phyloP scores from a whole-genome alignment of 2,888 invertebrate genomes.

The Congeria kusceri region DNA sequence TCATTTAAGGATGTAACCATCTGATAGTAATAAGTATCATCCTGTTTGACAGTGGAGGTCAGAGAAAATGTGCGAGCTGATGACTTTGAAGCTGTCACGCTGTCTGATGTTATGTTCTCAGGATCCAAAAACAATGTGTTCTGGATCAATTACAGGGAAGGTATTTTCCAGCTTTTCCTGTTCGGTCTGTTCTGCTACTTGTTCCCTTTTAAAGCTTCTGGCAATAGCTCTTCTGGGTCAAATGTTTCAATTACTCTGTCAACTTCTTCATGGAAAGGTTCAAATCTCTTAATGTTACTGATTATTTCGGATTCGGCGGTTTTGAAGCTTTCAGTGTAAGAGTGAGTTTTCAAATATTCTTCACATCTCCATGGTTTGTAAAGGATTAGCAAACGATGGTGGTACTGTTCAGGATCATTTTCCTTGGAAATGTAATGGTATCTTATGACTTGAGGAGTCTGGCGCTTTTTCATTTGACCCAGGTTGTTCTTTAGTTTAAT shows the following conservation, averaged over 20 bases:
- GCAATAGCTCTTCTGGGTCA: conserved; percentile 15
- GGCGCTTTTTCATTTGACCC: conserved; percentile 32
- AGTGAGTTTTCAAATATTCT: conserved; percentile 9
- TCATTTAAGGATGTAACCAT: conserved; percentile 21
- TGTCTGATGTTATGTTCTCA: background rate
- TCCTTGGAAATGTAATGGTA: conserved; percentile 38
- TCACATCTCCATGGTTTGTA: conserved; percentile 46
- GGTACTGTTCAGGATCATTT: conserved; percentile 38
- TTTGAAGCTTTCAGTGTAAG: conserved; percentile 27
- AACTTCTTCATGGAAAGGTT: conserved; percentile 41
- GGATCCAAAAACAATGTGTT: conserved; percentile 5
- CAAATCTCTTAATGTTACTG: conserved; percentile 27
- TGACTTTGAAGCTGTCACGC: background rate
- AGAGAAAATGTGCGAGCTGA: background rate
- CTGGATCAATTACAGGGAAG: conserved; percentile 7
- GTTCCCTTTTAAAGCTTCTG: conserved; percentile 33
- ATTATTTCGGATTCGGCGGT: conserved; percentile 3
- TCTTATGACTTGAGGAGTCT: conserved; percentile 23
- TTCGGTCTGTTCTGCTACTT: conserved; percentile 19
- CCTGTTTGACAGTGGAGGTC: background rate
- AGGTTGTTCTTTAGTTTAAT: conserved; percentile 34
- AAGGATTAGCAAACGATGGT: conserved; percentile 35
- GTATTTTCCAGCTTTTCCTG: conserved; percentile 21
- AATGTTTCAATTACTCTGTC: conserved; percentile 13
- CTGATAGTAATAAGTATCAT: background rate